phyloP scores from a whole-genome alignment of 2,888 invertebrate species.

The Steinernema hermaphroditum region DNA sequence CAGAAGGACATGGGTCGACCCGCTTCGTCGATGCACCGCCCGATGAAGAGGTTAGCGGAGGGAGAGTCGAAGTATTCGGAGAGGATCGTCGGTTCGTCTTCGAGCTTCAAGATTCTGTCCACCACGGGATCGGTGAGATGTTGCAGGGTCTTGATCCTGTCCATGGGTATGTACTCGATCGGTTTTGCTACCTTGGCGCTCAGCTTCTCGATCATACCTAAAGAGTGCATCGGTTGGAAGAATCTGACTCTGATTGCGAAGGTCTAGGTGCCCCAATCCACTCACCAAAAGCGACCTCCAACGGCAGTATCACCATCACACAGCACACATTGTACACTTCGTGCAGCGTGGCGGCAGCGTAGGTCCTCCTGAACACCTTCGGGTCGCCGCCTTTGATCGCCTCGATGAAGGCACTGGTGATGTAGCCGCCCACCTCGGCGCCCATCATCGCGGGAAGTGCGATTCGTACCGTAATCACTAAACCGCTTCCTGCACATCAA shows the following conservation, averaged over 20 bases:
- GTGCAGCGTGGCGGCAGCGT: slow-evolving; percentile 72
- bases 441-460: slow-evolving; percentile 72
- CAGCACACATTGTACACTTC: slow-evolving; percentile 72
- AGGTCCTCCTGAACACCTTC: slow-evolving; percentile 70
- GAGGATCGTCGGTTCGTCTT: slow-evolving; percentile 36
- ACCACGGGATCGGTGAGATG: slow-evolving; percentile 58
- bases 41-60: slow-evolving; percentile 37
- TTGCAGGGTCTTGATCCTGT: slow-evolving; percentile 55
- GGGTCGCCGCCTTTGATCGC: slow-evolving; percentile 66
- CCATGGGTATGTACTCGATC: slow-evolving; percentile 42
- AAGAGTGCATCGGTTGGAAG: background rate
- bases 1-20: slow-evolving; percentile 33
- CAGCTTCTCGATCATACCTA: slow-evolving; percentile 53
- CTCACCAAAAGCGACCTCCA: slow-evolving; percentile 69
- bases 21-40: slow-evolving; percentile 39
- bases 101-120: slow-evolving; percentile 55
- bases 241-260: background rate
- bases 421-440: slow-evolving; percentile 71
- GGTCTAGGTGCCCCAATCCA: too few relatives aligned
- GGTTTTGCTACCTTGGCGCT: slow-evolving; percentile 53
- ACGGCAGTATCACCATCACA: slow-evolving; percentile 70
- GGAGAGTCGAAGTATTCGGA: background rate
- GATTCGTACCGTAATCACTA: slow-evolving; percentile 67
- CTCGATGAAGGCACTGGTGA: slow-evolving; percentile 71
- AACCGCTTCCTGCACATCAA: background rate